Evolutionary conservation across 2,888 invertebrate genomes (phyloP).

Genomic region (Nebria salina): DNA sequence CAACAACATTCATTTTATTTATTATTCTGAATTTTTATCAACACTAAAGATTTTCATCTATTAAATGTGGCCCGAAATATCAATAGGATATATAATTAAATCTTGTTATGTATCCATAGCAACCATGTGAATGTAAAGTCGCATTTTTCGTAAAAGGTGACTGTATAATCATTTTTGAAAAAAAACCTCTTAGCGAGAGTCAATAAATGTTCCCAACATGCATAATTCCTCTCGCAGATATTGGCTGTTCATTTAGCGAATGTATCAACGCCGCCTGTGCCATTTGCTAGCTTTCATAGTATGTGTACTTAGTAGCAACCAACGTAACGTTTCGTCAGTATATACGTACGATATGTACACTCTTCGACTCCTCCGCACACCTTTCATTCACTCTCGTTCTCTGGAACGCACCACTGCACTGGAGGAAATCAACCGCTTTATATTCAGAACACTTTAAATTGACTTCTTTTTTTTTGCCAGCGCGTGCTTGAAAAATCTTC

Average conservation of each 20-base stretch:
- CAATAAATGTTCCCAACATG: not conserved
- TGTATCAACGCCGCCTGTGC: not conserved
- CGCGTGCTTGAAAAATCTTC: constrained; percentile 26
- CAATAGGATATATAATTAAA: too few species aligned
- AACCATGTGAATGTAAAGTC: too few species aligned
- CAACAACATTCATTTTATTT: too few species aligned
- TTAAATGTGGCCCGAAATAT: too few species aligned
- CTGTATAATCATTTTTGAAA: not conserved
- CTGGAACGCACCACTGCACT: not conserved
- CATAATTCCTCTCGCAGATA: not conserved
- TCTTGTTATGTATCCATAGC: too few species aligned
- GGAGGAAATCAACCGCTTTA: constrained; percentile 34
- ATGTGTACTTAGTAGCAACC: not conserved
- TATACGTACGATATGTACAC: not conserved
- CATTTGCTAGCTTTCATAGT: not conserved
- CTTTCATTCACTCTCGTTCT: constrained; percentile 7
- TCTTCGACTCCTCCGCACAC: not conserved
- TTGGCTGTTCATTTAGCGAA: not conserved
- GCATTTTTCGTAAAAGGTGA: not conserved
- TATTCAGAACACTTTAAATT: constrained; percentile 40
- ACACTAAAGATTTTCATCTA: too few species aligned
- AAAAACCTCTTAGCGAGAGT: not conserved
- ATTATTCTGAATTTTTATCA: too few species aligned
- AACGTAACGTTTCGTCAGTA: not conserved
- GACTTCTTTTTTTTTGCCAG: constrained; percentile 24